Base-by-base conservation (phyloP, 2,113 vertebrate species). In the Benitochromis conjunctus region DNA sequence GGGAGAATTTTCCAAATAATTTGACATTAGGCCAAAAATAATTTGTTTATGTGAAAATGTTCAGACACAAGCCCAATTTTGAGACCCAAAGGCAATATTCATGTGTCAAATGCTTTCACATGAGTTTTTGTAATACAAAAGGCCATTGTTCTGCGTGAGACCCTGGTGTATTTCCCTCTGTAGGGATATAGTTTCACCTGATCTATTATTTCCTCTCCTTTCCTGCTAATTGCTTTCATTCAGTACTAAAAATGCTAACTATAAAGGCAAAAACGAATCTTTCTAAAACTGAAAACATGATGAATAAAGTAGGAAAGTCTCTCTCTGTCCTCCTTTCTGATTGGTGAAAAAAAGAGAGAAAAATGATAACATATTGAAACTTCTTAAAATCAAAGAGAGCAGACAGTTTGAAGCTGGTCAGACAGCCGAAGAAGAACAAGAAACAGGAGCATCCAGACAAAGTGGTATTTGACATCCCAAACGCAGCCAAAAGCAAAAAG, bases 221-320 rank as follows among this genome's bases (percentile, higher is more conserved):
- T 79, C 29, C 64, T 41, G 38, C 55, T 18, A 71, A 8, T 64
- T 21, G 13, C 6, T 66, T 76, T 31, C 13, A 31, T 34, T 78
- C 82, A 34, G 31, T 4, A 3, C 34, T 3, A 57, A 21, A 48
- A 58, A 3, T 4, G 5, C 31, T 4, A 24, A 76, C 21, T 19
- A 1, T 13, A 41, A 34, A 16, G 10, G 3, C 53, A n/a, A 16
- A 76, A 51, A 0, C 4, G 6, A 76, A 0, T 31, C 10, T 76
- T 51, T 76, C 3, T 31, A 31, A 76, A 76, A n/a, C 10, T 5
- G 16, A 76, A 76, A 76, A 53, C n/a, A 64, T 81, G 19, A 38
- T 21, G 18, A 18, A 24, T 9, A 41, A 38, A 51, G 69, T 24
- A 26, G 53, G 74, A 48, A 57, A 34, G 34, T 2, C 4, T 36